Conservation (phyloP, 2,888 invertebrate genomes). For the Aphodius sticticus region DNA sequence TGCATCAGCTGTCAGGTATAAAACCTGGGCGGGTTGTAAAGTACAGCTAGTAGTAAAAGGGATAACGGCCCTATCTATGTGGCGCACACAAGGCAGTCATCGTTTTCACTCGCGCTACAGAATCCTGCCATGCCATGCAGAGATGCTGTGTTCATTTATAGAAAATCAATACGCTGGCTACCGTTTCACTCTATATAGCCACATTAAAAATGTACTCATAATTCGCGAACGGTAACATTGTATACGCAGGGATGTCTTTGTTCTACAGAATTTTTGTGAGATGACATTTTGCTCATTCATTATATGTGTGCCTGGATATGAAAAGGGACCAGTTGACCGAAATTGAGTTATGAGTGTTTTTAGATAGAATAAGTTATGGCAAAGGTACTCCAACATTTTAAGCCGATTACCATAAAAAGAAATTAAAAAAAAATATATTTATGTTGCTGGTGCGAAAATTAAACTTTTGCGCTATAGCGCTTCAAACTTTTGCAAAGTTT, state of each 20-base stretch:
- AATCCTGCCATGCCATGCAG: background rate
- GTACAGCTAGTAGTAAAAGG: background rate
- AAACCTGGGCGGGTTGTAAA: background rate
- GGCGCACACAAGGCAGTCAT: background rate
- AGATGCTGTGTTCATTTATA: background rate
- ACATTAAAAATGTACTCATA: background rate
- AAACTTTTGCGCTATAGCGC: too few relatives aligned
- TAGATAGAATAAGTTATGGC: too few relatives aligned
- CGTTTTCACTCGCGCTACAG: background rate
- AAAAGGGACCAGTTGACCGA: too few relatives aligned
- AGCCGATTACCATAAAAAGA: too few relatives aligned
- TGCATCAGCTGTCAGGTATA: background rate
- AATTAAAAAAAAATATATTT: too few relatives aligned
- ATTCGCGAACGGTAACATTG: background rate
- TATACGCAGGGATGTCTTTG: background rate
- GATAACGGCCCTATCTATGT: background rate
- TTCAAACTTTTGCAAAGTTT: too few relatives aligned
- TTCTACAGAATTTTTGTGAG: too few relatives aligned
- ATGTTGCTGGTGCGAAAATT: too few relatives aligned
- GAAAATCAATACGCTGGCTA: background rate
- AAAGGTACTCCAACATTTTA: too few relatives aligned
- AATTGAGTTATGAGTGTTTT: too few relatives aligned
- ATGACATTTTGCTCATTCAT: too few relatives aligned
- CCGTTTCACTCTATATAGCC: background rate
- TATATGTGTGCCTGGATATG: too few relatives aligned